phyloP scores from a whole-genome alignment of 2,888 invertebrate genomes.

The Agrotis exclamationis region DNA sequence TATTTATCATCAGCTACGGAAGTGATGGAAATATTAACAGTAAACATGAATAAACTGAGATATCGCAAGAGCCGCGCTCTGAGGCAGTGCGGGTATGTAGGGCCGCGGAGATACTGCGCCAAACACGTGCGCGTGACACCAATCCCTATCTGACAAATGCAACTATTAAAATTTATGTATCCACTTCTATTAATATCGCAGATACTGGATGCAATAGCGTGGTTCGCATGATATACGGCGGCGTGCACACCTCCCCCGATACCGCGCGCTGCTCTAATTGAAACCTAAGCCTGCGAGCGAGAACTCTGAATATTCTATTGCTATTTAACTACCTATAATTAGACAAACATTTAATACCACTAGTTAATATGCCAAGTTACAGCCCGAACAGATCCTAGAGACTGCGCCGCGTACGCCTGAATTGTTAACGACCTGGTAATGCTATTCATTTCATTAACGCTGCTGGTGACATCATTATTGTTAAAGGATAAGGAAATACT shows the following conservation, averaged over 20 bases:
- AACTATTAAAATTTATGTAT: slow-evolving; percentile 79
- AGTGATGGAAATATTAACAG: slow-evolving; percentile 54
- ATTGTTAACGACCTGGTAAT: slow-evolving; percentile 30
- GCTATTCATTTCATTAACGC: slow-evolving; percentile 24
- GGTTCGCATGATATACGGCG: slow-evolving; percentile 76
- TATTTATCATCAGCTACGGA: slow-evolving; percentile 52
- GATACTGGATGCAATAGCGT: slow-evolving; percentile 74
- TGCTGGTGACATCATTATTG: slow-evolving; percentile 38
- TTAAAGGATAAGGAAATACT: slow-evolving; percentile 52
- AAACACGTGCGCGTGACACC: slow-evolving; percentile 78
- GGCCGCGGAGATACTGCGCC: slow-evolving; percentile 57
- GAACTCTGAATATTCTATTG: slow-evolving; percentile 75
- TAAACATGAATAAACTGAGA: slow-evolving; percentile 45
- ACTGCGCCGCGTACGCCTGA: slow-evolving; percentile 22
- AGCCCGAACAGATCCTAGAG: slow-evolving; percentile 63
- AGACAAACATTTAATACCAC: slow-evolving; percentile 60
- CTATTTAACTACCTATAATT: slow-evolving; percentile 67
- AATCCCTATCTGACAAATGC: slow-evolving; percentile 78
- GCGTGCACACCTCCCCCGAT: slow-evolving; percentile 68
- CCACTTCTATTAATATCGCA: slow-evolving; percentile 80
- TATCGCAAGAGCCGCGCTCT: slow-evolving; percentile 36
- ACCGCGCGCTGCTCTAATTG: slow-evolving; percentile 71
- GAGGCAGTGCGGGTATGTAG: slow-evolving; percentile 35
- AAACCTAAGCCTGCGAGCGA: slow-evolving; percentile 71
- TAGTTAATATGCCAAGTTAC: slow-evolving; percentile 68